A percentile compares a stretch with the other conserved stretches of the same genome.
phyloP scores from a whole-genome alignment of 2,888 invertebrate genomes.

The Dynastes maya region DNA sequence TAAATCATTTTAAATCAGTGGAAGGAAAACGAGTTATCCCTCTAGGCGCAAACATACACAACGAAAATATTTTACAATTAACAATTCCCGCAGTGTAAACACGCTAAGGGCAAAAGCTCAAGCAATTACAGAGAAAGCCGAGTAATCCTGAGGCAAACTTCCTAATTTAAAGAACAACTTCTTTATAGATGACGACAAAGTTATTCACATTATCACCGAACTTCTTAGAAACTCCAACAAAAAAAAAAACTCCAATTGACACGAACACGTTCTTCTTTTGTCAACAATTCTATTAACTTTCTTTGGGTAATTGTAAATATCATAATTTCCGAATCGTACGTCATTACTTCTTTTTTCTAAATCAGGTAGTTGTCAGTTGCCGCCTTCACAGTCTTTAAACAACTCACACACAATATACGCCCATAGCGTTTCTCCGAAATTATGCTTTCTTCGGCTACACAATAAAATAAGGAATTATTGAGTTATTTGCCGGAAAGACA shows the following conservation, averaged over 20 bases:
- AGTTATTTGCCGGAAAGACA: slow-evolving; percentile 17
- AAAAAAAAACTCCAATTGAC: slow-evolving; percentile 11
- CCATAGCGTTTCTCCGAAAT: slow-evolving; percentile 4
- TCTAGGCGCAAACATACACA: not conserved
- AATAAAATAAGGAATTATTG: not conserved
- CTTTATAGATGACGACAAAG: not conserved
- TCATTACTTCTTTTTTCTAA: not conserved
- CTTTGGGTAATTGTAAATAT: slow-evolving; percentile 2
- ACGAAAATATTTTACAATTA: slow-evolving; percentile 3
- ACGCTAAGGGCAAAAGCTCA: not conserved
- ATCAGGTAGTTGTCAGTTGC: too few species aligned
- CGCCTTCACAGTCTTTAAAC: not conserved
- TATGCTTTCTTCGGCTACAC: not conserved
- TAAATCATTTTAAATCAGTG: too few species aligned
- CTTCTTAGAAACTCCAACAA: slow-evolving; percentile 2
- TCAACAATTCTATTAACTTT: not conserved
- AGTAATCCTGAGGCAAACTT: not conserved
- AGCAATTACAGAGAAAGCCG: not conserved
- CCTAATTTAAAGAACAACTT: not conserved
- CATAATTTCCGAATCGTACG: not conserved
- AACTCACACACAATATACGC: not conserved
- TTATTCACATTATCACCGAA: not conserved
- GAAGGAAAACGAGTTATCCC: not conserved
- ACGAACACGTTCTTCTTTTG: not conserved
- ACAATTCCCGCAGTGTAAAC: not conserved